These are phyloP conservation scores for Microplitis manilae DNA, from an alignment of 2,888 invertebrate species.

Conservation along the genomic window DNA sequence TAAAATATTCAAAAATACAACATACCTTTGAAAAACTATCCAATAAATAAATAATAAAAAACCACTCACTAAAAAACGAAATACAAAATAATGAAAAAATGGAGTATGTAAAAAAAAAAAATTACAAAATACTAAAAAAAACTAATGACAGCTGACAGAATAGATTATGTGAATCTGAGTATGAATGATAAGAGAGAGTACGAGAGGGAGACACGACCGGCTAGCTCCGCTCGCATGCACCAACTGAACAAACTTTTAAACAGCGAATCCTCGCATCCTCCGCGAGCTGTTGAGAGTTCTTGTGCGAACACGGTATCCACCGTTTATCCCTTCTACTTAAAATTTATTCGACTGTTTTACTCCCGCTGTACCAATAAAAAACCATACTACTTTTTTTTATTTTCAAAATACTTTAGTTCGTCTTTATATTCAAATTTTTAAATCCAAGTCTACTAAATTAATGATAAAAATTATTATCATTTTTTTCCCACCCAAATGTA, in stretches of 20 bases:
- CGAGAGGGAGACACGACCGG: slow-evolving; percentile 40
- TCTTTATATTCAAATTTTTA: neutral
- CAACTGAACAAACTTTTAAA: slow-evolving; percentile 39
- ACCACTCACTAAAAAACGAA: neutral
- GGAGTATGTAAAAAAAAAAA: neutral
- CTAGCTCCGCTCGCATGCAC: slow-evolving; percentile 45
- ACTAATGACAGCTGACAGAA: slow-evolving; percentile 12
- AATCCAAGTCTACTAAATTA: neutral
- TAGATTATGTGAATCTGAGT: slow-evolving; percentile 13
- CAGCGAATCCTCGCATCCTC: slow-evolving; percentile 39
- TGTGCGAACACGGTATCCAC: slow-evolving; percentile 25
- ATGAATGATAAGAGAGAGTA: slow-evolving; percentile 30
- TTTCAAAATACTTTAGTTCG: neutral
- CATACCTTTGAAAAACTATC: neutral
- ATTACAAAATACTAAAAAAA: neutral
- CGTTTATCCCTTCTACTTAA: slow-evolving; percentile 37
- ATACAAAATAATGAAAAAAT: neutral
- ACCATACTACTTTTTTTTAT: slow-evolving; percentile 9
- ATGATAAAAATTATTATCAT: neutral
- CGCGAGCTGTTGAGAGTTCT: slow-evolving; percentile 31
- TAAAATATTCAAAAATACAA: neutral
- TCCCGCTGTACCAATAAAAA: slow-evolving; percentile 7
- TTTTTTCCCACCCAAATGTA: neutral
- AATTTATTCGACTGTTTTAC: neutral
- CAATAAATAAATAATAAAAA: neutral